phyloP scores from a whole-genome alignment of 1,140 invertebrate genomes.

The Mya arenaria region DNA sequence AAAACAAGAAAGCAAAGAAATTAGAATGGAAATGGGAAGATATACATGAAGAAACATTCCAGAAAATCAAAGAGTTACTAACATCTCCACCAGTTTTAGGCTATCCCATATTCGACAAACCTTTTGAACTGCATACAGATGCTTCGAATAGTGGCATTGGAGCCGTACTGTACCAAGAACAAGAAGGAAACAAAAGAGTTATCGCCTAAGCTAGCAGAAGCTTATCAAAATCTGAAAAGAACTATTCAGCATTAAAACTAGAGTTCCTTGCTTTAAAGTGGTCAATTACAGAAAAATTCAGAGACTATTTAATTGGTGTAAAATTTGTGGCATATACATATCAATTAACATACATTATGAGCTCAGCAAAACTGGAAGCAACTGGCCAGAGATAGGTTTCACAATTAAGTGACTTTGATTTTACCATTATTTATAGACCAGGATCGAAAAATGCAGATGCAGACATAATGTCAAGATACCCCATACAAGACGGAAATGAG shows the following conservation, averaged over 20 bases:
- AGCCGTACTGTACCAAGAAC: conserved; percentile 18
- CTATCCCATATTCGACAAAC: background rate
- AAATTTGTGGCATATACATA: background rate
- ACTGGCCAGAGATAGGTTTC: conserved; percentile 16
- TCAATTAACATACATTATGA: background rate
- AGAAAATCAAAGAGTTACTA: background rate
- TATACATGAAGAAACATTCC: background rate
- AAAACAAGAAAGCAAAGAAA: background rate
- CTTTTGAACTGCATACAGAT: conserved; percentile 19
- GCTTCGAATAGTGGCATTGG: background rate
- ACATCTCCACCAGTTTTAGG: background rate
- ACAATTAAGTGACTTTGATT: conserved; percentile 8
- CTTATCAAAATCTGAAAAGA: background rate
- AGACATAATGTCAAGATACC: conserved; percentile 1
- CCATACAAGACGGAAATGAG: background rate
- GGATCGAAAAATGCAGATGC: conserved; percentile 8
- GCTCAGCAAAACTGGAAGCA: conserved; percentile 5
- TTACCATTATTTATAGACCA: conserved; percentile 6
- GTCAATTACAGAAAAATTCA: conserved; percentile 13
- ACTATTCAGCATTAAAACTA: background rate
- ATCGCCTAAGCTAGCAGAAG: conserved; percentile 2
- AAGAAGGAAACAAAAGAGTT: conserved; percentile 24
- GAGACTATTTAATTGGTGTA: background rate
- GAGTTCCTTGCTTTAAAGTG: conserved; percentile 22
- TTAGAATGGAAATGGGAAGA: conserved; percentile 1